Evolutionary conservation across 92 coral and sea anemone genomes (phyloP).

Genomic region (Epizoanthus rinbou): DNA sequence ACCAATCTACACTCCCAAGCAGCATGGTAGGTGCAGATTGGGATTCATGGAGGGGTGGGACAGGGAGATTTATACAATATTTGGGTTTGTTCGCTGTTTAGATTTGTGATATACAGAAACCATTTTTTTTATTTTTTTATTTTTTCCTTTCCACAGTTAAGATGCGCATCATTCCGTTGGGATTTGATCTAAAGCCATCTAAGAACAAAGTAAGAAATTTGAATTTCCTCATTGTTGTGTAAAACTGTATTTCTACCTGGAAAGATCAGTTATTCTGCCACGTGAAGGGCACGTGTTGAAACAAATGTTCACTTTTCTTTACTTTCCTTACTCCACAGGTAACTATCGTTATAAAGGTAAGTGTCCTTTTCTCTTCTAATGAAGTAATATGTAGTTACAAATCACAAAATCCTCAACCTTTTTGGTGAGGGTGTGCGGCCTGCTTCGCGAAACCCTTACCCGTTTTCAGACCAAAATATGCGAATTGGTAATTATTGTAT

Average conservation of each 20-base stretch:
- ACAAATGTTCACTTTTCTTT: not conserved
- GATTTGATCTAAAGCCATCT: constrained; percentile 81
- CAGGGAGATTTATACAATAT: too few species aligned
- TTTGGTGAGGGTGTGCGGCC: too few species aligned
- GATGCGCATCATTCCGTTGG: constrained; percentile 86
- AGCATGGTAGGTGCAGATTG: constrained; percentile 65
- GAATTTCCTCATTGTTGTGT: not conserved
- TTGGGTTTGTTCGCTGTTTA: not conserved
- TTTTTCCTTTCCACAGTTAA: constrained; percentile 60
- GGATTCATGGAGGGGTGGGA: not conserved
- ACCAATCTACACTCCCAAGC: constrained; percentile 95
- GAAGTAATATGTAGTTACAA: not conserved
- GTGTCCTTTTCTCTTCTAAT: constrained; percentile 4
- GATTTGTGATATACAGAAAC: not conserved
- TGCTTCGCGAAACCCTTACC: too few species aligned
- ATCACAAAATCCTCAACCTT: too few species aligned
- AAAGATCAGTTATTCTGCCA: not conserved
- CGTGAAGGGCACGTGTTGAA: not conserved
- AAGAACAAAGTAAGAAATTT: constrained; percentile 56
- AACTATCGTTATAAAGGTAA: constrained; percentile 67
- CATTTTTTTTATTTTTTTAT: not conserved
- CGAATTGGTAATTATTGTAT: too few species aligned
- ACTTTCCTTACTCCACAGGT: constrained; percentile 42
- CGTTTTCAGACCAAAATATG: too few species aligned
- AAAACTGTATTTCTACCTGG: too few species aligned